Evolutionary conservation across 1,140 invertebrate species (phyloP).

Genomic region (Hesperophylax magnus): DNA sequence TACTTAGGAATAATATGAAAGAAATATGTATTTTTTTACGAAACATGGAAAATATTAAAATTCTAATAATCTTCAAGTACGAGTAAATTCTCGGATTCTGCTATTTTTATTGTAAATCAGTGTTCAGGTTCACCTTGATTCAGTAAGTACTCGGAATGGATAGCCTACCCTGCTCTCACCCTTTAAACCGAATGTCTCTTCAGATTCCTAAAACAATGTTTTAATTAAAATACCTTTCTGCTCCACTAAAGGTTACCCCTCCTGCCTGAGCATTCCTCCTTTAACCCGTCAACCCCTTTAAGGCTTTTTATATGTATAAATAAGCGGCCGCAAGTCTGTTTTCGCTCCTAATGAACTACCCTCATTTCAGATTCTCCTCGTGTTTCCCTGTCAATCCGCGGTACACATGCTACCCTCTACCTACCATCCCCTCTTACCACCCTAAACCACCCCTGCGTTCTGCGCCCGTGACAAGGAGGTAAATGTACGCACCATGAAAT

Average conservation of each 20-base stretch:
- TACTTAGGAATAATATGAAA: too few relatives aligned
- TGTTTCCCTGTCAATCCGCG: slow-evolving; percentile 27
- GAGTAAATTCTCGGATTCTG: too few relatives aligned
- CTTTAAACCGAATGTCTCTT: slow-evolving; percentile 19
- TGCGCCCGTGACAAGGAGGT: slow-evolving; percentile 10
- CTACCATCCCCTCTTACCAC: too few relatives aligned
- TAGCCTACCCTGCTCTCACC: background rate
- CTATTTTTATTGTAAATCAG: too few relatives aligned
- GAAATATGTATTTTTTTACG: too few relatives aligned
- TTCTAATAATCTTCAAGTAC: too few relatives aligned
- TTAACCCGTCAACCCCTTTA: slow-evolving; percentile 23
- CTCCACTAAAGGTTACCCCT: slow-evolving; percentile 15
- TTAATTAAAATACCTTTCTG: slow-evolving; percentile 42
- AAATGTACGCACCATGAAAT: background rate
- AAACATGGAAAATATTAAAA: too few relatives aligned
- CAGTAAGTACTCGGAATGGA: background rate
- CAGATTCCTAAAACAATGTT: slow-evolving; percentile 38
- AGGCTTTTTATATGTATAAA: slow-evolving; percentile 52
- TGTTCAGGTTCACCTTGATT: background rate
- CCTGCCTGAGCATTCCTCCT: slow-evolving; percentile 26
- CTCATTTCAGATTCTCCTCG: slow-evolving; percentile 50
- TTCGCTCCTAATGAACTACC: slow-evolving; percentile 51
- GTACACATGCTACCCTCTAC: slow-evolving; percentile 28
- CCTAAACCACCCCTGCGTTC: background rate
- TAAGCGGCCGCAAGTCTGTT: slow-evolving; percentile 47